Percentiles rank a stretch among this genome's conserved stretches.
Evolutionary conservation across 1,140 invertebrate species (phyloP).

Genomic region (Dufourea novaeangliae): DNA sequence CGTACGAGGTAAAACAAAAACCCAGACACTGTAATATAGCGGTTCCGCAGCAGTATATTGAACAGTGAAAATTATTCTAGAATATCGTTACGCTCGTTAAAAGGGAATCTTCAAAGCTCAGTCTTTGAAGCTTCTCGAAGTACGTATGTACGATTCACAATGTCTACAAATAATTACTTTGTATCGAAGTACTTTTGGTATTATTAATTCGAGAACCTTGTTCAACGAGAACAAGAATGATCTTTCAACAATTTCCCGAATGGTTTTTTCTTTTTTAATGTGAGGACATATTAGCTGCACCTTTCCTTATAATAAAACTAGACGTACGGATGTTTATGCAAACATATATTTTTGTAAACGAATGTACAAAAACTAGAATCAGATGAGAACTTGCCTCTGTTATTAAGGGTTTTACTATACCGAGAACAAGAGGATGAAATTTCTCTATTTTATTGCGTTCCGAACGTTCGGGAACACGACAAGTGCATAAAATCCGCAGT

Average conservation of each 20-base stretch:
- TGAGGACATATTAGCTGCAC: slow-evolving; percentile 22
- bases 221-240: not conserved
- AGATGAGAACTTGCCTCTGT: too few relatives aligned
- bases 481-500: too few relatives aligned
- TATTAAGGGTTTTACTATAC: too few relatives aligned
- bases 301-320: too few relatives aligned
- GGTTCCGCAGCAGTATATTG: not conserved
- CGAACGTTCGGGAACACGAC: too few relatives aligned
- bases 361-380: too few relatives aligned
- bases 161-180: slow-evolving; percentile 5
- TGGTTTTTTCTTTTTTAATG: not conserved
- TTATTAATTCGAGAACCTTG: not conserved
- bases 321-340: too few relatives aligned
- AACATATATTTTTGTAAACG: too few relatives aligned
- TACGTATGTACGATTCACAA: not conserved
- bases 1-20: slow-evolving; percentile 1
- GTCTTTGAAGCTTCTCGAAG: not conserved
- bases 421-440: too few relatives aligned
- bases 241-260: not conserved
- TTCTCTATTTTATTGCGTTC: too few relatives aligned
- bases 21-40: not conserved
- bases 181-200: not conserved
- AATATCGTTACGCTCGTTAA: not conserved
- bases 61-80: not conserved
- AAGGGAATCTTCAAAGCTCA: not conserved